Percentiles rank a stretch among this genome's conserved stretches.
phyloP scores from a whole-genome alignment of 2,888 invertebrate genomes.

The Hirtodrosophila duncani region DNA sequence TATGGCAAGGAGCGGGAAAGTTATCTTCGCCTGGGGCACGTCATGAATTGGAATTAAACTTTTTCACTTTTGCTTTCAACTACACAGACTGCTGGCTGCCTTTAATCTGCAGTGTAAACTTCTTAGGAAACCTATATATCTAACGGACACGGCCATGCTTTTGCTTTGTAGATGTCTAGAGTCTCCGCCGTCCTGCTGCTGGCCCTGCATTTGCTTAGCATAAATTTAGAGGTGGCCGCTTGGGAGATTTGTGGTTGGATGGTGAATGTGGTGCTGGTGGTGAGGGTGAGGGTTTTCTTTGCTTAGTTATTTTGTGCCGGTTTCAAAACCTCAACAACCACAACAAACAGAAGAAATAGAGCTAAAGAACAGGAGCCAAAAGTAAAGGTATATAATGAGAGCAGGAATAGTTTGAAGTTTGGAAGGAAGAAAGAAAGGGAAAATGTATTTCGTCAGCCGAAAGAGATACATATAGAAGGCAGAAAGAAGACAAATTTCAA shows the following conservation, averaged over 20 bases:
- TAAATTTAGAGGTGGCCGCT: slow-evolving; percentile 48
- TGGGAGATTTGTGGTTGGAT: slow-evolving; percentile 2
- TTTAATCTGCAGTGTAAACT: slow-evolving; percentile 25
- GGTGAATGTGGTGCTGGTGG: slow-evolving; percentile 31
- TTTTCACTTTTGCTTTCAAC: slow-evolving; percentile 42
- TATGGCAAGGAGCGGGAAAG: background rate
- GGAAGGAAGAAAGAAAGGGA: too few species aligned
- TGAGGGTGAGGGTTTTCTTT: slow-evolving; percentile 53
- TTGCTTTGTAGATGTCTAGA: too few species aligned
- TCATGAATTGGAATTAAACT: slow-evolving; percentile 20
- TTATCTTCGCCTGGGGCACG: too few species aligned
- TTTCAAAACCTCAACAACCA: slow-evolving; percentile 50
- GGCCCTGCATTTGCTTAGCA: slow-evolving; percentile 67
- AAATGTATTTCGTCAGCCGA: too few species aligned
- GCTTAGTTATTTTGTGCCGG: slow-evolving; percentile 41
- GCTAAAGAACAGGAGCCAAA: slow-evolving; percentile 1
- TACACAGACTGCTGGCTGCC: slow-evolving; percentile 5
- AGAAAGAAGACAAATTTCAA: too few species aligned
- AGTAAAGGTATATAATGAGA: too few species aligned
- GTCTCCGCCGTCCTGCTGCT: too few species aligned
- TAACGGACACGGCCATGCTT: too few species aligned
- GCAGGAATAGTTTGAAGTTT: too few species aligned
- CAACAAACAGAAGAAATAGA: slow-evolving; percentile 19
- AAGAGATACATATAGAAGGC: too few species aligned
- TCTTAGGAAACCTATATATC: slow-evolving; percentile 48